Evolutionary conservation across 1,140 invertebrate genomes (phyloP), one percentile per base, ranked within the genome.

Genomic region (Hirudo medicinalis): DNA sequence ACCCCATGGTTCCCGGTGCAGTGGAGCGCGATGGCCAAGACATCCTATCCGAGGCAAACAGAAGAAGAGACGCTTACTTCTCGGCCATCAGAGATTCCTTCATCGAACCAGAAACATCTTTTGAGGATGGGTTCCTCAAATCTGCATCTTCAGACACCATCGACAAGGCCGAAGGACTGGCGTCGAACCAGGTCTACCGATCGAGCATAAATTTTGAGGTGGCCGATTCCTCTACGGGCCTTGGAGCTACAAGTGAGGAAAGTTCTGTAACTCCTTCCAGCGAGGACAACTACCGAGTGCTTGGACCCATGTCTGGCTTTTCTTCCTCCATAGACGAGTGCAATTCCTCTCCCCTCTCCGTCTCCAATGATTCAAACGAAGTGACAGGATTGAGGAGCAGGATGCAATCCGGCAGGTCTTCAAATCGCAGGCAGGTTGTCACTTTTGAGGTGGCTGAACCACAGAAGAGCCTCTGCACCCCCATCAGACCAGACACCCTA

Each of bases 161-260:
- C 13, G 90, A 89, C 82, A 87, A 63, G 11, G 57, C 22, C 1
- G 57, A 63, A 22, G 57, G 29, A 82, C 91, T 94, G 82, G 91
- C 91, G 11, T 72, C 76, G 27, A 89, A 89, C 20, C 87, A 87
- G 11, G 83, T 87, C 73, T 86, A 88, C 73, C 85, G 91, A 74
- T 88, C 88, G 67, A 79, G 78, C 76, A 71, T 86, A 69, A 83
- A 83, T 74, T 80, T 86, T 74, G 85, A 85, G 74, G 72, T 70
- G 86, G 88, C 89, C 0, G 78, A 89, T 13, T 81, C 89, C 27
- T 90, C 89, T 77, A 89, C 88, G 0, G 89, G 90, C 79, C 89
- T 88, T 0, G 88, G 88, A 3, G 86, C 88, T 72, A 88, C 89
- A 75, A 86, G 87, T 73, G 77, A 79, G 2, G 79, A 76, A 32